These are phyloP conservation scores for Myotis vivesi DNA, from an alignment of 2,797 vertebrate species.

Conservation along the genomic window DNA sequence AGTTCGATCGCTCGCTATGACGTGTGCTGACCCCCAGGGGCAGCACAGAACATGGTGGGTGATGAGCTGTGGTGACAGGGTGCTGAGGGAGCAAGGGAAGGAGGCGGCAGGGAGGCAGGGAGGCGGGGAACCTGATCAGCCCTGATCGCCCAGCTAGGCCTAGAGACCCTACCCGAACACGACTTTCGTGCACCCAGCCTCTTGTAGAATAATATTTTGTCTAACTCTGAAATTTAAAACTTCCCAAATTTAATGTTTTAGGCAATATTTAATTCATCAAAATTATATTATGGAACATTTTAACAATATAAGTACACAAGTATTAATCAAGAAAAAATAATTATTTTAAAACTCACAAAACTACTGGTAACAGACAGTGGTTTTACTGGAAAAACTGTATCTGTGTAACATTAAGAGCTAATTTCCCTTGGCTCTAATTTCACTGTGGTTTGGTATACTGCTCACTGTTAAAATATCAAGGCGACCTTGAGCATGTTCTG, in stretches of 20 bases:
- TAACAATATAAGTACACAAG: neutral
- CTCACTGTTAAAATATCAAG: slow-evolving; percentile 31
- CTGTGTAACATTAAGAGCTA: neutral
- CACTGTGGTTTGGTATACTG: neutral
- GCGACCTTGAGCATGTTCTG: neutral
- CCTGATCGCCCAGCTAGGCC: too few species aligned
- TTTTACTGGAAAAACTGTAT: slow-evolving; percentile 18
- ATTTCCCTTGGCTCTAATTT: neutral
- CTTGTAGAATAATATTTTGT: neutral
- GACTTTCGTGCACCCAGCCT: too few species aligned
- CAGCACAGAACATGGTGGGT: too few species aligned
- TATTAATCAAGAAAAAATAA: neutral
- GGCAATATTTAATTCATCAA: slow-evolving; percentile 35
- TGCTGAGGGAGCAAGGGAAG: too few species aligned
- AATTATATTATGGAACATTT: neutral
- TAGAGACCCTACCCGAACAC: too few species aligned
- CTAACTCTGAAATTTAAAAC: slow-evolving; percentile 29
- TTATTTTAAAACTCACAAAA: slow-evolving; percentile 20
- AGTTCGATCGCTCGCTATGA: too few species aligned
- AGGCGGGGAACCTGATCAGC: too few species aligned
- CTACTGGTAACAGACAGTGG: neutral
- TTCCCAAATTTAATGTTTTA: slow-evolving; percentile 25
- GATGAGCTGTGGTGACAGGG: too few species aligned
- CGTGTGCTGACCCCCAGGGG: too few species aligned
- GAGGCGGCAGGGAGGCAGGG: too few species aligned